Conservation (phyloP, 2,113 vertebrate genomes). For the Asarcornis scutulata region DNA sequence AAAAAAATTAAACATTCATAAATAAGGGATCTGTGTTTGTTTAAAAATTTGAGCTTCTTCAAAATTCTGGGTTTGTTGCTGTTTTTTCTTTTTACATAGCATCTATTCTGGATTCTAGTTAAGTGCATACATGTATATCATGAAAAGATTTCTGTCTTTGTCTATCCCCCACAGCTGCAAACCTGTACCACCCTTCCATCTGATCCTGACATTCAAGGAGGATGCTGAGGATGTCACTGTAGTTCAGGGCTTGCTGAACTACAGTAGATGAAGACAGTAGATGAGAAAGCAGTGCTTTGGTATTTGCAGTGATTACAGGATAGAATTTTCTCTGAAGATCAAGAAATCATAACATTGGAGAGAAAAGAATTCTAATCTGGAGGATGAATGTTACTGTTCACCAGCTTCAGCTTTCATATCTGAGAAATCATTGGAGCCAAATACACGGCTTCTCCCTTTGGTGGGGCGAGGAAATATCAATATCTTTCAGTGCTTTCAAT, state of each 20-base stretch:
- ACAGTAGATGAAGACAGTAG: rapidly evolving
- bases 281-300: background rate
- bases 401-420: background rate
- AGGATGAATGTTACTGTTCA: background rate
- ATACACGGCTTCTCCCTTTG: background rate
- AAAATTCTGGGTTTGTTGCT: background rate
- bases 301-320: background rate
- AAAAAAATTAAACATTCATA: background rate
- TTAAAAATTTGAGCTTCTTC: background rate
- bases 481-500: background rate
- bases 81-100: background rate
- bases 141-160: background rate
- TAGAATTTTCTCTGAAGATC: background rate
- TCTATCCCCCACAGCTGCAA: background rate
- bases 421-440: background rate
- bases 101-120: background rate
- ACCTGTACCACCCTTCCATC: background rate
- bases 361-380: background rate
- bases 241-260: background rate
- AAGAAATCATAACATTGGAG: background rate
- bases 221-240: rapidly evolving
- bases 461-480: background rate
- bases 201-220: background rate
- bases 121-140: background rate
- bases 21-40: background rate